These are phyloP conservation scores for Menidia menidia DNA, from an alignment of 2,797 vertebrate species.

Conservation along the genomic window DNA sequence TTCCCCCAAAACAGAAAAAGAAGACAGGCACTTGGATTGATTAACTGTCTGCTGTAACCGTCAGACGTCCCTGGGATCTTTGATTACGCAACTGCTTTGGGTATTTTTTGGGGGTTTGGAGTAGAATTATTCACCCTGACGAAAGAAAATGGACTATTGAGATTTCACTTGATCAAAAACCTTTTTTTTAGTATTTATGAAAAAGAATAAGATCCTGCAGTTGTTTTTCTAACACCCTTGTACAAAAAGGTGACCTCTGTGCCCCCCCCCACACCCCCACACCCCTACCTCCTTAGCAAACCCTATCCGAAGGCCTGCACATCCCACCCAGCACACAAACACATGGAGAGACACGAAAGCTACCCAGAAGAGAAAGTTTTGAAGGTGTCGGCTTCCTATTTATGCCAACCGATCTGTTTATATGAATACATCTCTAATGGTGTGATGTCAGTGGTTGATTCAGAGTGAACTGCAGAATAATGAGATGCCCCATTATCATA, in stretches of 20 bases:
- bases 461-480: slow-evolving; percentile 79
- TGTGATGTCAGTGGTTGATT: slow-evolving; percentile 82
- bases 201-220: too few species aligned
- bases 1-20: slow-evolving; percentile 69
- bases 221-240: slow-evolving; percentile 44
- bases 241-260: slow-evolving; percentile 76
- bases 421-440: slow-evolving; percentile 80
- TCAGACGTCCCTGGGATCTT: slow-evolving; percentile 47
- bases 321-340: slow-evolving; percentile 36
- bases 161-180: slow-evolving; percentile 9
- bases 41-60: slow-evolving; percentile 74
- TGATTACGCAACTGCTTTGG: slow-evolving; percentile 26
- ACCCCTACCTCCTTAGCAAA: too few species aligned
- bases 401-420: slow-evolving; percentile 79
- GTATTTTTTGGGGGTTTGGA: slow-evolving; percentile 10
- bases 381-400: slow-evolving; percentile 67
- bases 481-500: slow-evolving; percentile 83
- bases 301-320: slow-evolving; percentile 19
- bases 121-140: not conserved
- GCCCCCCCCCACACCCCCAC: slow-evolving; percentile 78
- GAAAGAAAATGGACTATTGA: not conserved
- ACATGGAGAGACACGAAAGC: slow-evolving; percentile 41
- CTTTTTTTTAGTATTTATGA: not conserved
- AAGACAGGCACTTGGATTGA: slow-evolving; percentile 74
- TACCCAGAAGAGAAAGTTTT: slow-evolving; percentile 70